phyloP scores from a whole-genome alignment of 2,113 vertebrate genomes.

The zebrafish (Danio rerio) region DNA sequence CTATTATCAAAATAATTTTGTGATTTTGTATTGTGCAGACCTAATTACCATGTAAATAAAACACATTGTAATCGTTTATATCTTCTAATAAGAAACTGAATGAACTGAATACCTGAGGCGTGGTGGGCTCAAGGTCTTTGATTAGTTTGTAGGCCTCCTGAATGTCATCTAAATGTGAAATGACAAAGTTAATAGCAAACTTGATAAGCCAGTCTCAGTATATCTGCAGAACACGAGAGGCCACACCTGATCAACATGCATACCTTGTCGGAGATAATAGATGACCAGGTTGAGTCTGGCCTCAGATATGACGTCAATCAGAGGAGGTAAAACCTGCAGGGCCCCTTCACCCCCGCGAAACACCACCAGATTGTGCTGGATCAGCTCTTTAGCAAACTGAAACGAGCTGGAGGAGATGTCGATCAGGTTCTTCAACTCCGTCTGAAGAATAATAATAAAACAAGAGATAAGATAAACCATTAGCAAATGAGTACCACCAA shows the following conservation, averaged over 20 bases:
- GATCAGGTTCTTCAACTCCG: slow-evolving; percentile 92
- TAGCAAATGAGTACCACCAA: too few species aligned
- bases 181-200: slow-evolving; percentile 45
- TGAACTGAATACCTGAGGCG: slow-evolving; percentile 84
- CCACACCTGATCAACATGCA: slow-evolving; percentile 1
- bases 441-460: slow-evolving; percentile 73
- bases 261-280: slow-evolving; percentile 96
- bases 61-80: too few species aligned
- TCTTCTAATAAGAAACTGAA: neutral
- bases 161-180: slow-evolving; percentile 85
- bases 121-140: slow-evolving; percentile 89
- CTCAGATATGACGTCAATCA: slow-evolving; percentile 97
- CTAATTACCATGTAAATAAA: too few species aligned
- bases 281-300: slow-evolving; percentile 96
- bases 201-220: neutral
- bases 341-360: slow-evolving; percentile 95
- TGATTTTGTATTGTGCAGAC: too few species aligned
- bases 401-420: slow-evolving; percentile 91
- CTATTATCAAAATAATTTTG: too few species aligned
- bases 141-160: slow-evolving; percentile 95
- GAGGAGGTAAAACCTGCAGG: slow-evolving; percentile 90
- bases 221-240: neutral
- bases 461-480: too few species aligned
- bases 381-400: slow-evolving; percentile 97
- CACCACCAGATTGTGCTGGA: slow-evolving; percentile 96